Conservation (phyloP, 1,140 invertebrate species). For the Trichoplusia ni region DNA sequence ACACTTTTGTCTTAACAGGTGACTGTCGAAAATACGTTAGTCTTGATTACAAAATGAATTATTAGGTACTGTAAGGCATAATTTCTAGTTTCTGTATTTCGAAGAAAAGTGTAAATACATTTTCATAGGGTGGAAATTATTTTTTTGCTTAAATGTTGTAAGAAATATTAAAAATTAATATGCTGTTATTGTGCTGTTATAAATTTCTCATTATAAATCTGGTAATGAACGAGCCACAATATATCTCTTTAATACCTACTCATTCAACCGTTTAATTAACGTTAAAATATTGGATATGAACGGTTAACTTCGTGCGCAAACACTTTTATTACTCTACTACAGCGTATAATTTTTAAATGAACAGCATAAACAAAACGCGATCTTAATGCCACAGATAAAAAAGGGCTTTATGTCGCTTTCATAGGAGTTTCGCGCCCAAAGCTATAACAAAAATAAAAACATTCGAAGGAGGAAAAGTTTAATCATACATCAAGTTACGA, state of each 20-base stretch:
- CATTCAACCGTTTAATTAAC: slow-evolving; percentile 13
- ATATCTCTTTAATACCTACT: slow-evolving; percentile 4
- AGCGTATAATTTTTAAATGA: no score
- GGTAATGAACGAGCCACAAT: slow-evolving; percentile 11
- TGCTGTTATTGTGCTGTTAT: background rate
- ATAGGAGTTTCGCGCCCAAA: slow-evolving; percentile 8
- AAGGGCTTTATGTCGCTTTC: background rate
- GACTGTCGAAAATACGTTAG: background rate
- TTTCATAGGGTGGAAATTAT: no score
- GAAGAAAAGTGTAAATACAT: no score
- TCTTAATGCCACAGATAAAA: background rate
- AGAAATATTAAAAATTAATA: no score
- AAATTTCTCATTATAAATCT: slow-evolving; percentile 9
- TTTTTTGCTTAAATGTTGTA: no score
- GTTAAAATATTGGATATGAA: slow-evolving; percentile 3
- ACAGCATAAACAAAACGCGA: background rate
- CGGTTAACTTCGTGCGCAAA: slow-evolving; percentile 20
- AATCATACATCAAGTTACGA: slow-evolving; percentile 67
- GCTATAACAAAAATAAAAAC: slow-evolving; percentile 21
- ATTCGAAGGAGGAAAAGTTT: slow-evolving; percentile 49
- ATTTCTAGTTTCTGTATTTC: no score
- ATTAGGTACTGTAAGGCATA: background rate
- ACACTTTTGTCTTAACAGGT: background rate
- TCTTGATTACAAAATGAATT: background rate
- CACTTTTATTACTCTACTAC: no score